A percentile compares a stretch with the other conserved stretches of the same genome.
phyloP scores from a whole-genome alignment of 2,113 vertebrate species.

The Phaethornis superciliosus region DNA sequence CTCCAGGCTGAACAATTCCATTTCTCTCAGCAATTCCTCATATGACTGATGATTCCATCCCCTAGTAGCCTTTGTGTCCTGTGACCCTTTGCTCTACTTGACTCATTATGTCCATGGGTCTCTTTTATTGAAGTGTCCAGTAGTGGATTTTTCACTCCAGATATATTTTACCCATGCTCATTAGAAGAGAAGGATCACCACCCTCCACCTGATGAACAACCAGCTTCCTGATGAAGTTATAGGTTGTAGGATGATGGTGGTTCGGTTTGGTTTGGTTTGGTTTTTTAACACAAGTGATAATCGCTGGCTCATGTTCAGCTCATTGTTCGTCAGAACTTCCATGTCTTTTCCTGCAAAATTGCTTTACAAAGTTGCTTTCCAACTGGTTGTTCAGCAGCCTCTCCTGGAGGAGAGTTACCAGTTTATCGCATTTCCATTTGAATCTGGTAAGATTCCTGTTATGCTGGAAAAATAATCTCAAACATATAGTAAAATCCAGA shows the following conservation, averaged over 20 bases:
- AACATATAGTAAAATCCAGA: background rate
- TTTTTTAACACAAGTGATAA: background rate
- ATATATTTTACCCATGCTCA: background rate
- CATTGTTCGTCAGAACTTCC: rapidly evolving
- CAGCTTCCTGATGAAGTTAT: background rate
- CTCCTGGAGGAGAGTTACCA: background rate
- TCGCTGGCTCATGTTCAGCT: background rate
- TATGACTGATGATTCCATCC: background rate
- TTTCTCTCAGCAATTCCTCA: background rate
- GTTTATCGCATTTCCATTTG: background rate
- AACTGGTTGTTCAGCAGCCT: background rate
- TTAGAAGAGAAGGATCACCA: background rate
- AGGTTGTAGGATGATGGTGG: background rate
- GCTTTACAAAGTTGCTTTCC: background rate
- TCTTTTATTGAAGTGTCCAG: background rate
- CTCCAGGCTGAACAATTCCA: background rate
- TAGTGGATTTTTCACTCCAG: background rate
- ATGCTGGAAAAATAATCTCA: background rate
- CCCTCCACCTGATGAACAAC: background rate
- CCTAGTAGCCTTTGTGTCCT: background rate
- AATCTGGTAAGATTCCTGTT: background rate
- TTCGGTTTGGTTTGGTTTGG: too few relatives aligned
- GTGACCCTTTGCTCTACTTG: background rate
- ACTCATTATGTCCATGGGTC: background rate
- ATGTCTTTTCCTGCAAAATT: background rate